Evolutionary conservation across 2,888 invertebrate species (phyloP).

Genomic region (Acleris holmiana): DNA sequence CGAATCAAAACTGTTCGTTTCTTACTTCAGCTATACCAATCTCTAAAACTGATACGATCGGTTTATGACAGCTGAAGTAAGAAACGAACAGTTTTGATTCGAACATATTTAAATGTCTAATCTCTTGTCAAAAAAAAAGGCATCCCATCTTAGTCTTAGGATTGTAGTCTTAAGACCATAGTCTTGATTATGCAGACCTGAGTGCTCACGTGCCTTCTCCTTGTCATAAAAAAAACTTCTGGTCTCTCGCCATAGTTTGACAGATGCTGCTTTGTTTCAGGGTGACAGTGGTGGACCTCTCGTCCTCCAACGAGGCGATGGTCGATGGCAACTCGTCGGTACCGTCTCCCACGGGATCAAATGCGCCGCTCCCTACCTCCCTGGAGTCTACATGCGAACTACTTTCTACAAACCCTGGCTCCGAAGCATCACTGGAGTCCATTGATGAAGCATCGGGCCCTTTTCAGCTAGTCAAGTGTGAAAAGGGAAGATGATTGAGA

Average conservation of each 20-base stretch:
- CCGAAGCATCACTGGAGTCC: conserved; percentile 92
- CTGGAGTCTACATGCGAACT: conserved; percentile 97
- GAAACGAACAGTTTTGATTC: no score
- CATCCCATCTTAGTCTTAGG: no score
- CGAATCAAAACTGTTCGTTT: no score
- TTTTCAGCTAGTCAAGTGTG: neutral
- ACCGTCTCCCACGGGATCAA: conserved; percentile 98
- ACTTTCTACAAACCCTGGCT: conserved; percentile 96
- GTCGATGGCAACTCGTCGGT: conserved; percentile 94
- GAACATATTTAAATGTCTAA: no score
- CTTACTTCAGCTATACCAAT: no score
- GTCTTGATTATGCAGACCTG: no score
- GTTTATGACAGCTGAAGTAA: no score
- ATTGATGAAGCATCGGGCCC: conserved; percentile 56
- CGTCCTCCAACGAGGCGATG: conserved; percentile 92
- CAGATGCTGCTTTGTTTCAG: conserved; percentile 73
- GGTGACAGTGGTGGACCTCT: conserved; percentile 97
- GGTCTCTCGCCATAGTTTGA: neutral
- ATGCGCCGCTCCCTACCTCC: conserved; percentile 95
- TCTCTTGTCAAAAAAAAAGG: no score
- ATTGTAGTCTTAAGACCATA: no score
- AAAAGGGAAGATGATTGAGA: neutral
- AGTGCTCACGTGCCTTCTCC: no score
- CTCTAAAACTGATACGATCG: no score
- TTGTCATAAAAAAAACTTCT: no score